Conservation (phyloP, 2,888 invertebrate species). For the Hipparchia sbordonii region DNA sequence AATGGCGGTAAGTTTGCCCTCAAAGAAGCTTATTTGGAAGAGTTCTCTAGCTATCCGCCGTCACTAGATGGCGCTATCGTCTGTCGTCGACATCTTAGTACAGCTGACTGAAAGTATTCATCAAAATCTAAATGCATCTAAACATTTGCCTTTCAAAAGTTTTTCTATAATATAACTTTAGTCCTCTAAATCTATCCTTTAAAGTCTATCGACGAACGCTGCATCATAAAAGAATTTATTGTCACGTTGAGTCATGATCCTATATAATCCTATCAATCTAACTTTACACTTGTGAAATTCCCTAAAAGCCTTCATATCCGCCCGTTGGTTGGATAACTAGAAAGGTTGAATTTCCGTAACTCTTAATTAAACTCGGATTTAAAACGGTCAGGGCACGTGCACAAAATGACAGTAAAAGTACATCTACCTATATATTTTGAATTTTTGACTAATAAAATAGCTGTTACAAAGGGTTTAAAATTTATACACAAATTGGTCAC, state of each 20-base stretch:
- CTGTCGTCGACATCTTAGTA: no score
- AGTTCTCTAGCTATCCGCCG: no score
- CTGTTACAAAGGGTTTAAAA: conserved; percentile 6
- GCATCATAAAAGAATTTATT: no score
- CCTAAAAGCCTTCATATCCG: conserved; percentile 37
- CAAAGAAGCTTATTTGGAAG: no score
- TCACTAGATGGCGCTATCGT: no score
- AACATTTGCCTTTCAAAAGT: no score
- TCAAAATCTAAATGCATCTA: no score
- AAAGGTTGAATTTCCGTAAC: conserved; percentile 55
- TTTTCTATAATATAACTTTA: no score
- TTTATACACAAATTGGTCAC: conserved; percentile 6
- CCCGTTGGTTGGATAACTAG: conserved; percentile 39
- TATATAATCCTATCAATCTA: conserved; percentile 20
- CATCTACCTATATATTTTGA: conserved; percentile 13
- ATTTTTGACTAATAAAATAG: conserved; percentile 20
- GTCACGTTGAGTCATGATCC: not conserved
- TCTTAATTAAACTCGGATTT: conserved; percentile 60
- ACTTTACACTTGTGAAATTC: conserved; percentile 33
- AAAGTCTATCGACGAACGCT: no score
- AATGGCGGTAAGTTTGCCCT: no score
- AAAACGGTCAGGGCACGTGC: conserved; percentile 50
- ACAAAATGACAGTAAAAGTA: conserved; percentile 46
- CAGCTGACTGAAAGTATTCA: no score
- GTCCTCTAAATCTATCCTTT: no score